Percentiles rank a stretch among this genome's conserved stretches.
Conservation (phyloP, 2,888 invertebrate species). For the Terebella lapidaria region DNA sequence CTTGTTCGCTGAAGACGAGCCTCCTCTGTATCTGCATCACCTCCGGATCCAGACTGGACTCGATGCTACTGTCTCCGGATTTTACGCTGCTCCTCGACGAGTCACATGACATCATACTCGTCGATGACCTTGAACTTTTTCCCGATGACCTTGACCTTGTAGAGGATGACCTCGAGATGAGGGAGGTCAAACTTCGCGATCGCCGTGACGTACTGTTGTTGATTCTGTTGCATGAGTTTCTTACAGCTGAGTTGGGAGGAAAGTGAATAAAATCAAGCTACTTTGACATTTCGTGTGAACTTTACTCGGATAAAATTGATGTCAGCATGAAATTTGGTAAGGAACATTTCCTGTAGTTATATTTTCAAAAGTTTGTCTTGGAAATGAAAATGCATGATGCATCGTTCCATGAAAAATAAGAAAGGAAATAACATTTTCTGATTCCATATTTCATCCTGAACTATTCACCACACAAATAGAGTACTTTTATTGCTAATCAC, state of each 20-base stretch:
- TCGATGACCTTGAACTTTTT: background rate
- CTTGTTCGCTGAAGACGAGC: constrained; percentile 38
- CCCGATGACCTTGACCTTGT: background rate
- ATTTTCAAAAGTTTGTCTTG: too few relatives aligned
- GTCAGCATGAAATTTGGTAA: too few relatives aligned
- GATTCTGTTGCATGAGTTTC: constrained; percentile 14
- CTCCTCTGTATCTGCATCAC: constrained; percentile 42
- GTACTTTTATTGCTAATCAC: too few relatives aligned
- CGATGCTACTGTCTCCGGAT: constrained; percentile 7
- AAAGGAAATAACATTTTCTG: too few relatives aligned
- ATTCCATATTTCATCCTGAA: too few relatives aligned
- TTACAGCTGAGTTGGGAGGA: background rate
- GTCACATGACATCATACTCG: background rate
- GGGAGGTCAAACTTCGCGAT: constrained; percentile 10
- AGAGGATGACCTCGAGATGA: constrained; percentile 1
- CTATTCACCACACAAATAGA: too few relatives aligned
- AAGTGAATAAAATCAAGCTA: background rate
- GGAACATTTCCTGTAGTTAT: too few relatives aligned
- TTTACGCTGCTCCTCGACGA: background rate
- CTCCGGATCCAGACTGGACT: constrained; percentile 33
- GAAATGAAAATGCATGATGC: too few relatives aligned
- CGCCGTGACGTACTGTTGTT: constrained; percentile 12
- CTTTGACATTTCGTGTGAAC: too few relatives aligned
- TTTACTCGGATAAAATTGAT: too few relatives aligned
- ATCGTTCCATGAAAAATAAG: too few relatives aligned